These are phyloP conservation scores for Chiridota heheva DNA, from an alignment of 35 echinoderm and acorn worm genomes.

Conservation along the genomic window DNA sequence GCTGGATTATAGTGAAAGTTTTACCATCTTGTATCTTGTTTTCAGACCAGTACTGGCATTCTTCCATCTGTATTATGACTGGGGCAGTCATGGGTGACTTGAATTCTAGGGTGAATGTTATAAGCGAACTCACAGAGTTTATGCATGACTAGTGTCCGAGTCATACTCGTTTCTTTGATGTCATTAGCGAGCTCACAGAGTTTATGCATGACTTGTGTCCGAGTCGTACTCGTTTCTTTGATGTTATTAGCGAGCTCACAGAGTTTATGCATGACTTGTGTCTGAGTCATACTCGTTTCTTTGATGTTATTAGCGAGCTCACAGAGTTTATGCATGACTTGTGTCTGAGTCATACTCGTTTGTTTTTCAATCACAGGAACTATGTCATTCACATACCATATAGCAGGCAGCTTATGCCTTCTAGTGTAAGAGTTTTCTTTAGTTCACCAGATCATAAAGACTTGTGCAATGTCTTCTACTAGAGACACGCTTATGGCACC, in stretches of 20 bases:
- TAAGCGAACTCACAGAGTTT: neutral
- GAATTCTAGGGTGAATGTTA: neutral
- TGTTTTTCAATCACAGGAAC: no score
- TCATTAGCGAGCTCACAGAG: no score
- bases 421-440: neutral
- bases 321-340: no score
- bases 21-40: neutral
- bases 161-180: no score
- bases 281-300: no score
- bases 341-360: no score
- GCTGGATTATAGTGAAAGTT: neutral
- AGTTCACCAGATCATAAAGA: conserved; percentile 31
- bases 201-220: no score
- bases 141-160: no score
- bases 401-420: neutral
- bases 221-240: no score
- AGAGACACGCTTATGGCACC: conserved; percentile 4
- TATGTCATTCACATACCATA: conserved; percentile 18
- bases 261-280: no score
- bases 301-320: no score
- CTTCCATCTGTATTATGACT: neutral
- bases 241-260: no score
- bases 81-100: neutral
- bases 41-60: neutral
- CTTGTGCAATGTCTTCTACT: neutral